phyloP scores from a whole-genome alignment of 2,797 vertebrate species.

The Cyclopterus lumpus region DNA sequence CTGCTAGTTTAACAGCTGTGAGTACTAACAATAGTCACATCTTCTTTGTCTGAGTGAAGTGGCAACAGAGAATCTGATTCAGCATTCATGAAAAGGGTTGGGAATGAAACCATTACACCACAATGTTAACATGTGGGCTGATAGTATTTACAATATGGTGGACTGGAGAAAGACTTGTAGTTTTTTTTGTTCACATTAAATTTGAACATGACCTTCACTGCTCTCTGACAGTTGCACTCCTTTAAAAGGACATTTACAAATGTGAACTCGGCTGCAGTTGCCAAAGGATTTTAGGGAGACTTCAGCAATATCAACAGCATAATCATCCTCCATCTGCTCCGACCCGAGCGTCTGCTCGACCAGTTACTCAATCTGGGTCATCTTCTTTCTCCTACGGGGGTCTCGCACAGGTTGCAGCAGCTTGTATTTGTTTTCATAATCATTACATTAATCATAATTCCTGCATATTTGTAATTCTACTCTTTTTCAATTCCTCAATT shows the following conservation, averaged over 20 bases:
- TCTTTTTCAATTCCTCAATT: not conserved
- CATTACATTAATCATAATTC: not conserved
- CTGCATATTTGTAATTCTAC: not conserved
- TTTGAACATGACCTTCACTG: constrained; percentile 19
- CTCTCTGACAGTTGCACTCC: constrained; percentile 9
- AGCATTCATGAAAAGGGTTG: no score
- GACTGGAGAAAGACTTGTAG: not conserved
- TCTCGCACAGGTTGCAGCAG: constrained; percentile 33
- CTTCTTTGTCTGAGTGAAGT: not conserved
- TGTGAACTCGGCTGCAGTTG: constrained; percentile 6
- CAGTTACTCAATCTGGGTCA: constrained; percentile 45
- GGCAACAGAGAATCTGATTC: not conserved
- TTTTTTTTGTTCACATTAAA: not conserved
- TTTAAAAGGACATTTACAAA: constrained; percentile 26
- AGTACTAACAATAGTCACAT: no score
- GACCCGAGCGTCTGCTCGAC: constrained; percentile 34
- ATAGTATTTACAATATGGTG: not conserved
- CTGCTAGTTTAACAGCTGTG: no score
- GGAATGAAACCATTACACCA: not conserved
- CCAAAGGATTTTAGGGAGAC: constrained; percentile 25
- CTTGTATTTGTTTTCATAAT: constrained; percentile 14
- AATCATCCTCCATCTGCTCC: constrained; percentile 44
- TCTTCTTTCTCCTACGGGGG: constrained; percentile 5
- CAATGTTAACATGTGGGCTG: not conserved
- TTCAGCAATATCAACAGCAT: constrained; percentile 23